These are phyloP conservation scores for Adelognathus sp. DNA, from an alignment of 2,888 invertebrate species.

Conservation along the genomic window DNA sequence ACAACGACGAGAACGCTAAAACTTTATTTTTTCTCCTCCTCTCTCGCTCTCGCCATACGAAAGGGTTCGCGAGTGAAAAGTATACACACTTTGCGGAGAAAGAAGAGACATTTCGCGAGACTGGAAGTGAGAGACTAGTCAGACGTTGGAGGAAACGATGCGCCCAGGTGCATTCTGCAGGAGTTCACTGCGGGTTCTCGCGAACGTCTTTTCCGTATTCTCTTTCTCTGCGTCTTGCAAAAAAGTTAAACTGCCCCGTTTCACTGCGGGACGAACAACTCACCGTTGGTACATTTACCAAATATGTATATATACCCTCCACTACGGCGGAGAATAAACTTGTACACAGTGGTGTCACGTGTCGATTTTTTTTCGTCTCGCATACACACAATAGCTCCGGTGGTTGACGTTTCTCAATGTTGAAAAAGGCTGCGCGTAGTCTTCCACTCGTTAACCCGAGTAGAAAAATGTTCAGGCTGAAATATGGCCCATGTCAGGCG, in stretches of 20 bases:
- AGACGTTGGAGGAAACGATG: slow-evolving; percentile 54
- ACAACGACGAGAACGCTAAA: slow-evolving; percentile 36
- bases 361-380: slow-evolving; percentile 28
- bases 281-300: slow-evolving; percentile 25
- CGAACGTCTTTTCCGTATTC: slow-evolving; percentile 45
- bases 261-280: slow-evolving; percentile 56
- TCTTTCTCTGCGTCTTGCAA: slow-evolving; percentile 39
- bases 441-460: too few relatives aligned
- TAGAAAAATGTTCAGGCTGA: too few relatives aligned
- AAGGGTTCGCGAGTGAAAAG: slow-evolving; percentile 9
- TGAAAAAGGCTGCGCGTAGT: background rate
- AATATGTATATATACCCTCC: background rate
- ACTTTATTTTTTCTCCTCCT: slow-evolving; percentile 34
- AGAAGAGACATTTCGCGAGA: slow-evolving; percentile 19
- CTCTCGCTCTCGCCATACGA: too few relatives aligned
- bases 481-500: too few relatives aligned
- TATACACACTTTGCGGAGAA: slow-evolving; percentile 12
- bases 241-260: slow-evolving; percentile 59
- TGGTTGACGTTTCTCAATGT: background rate
- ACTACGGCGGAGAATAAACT: slow-evolving; percentile 36
- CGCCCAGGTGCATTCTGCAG: slow-evolving; percentile 56
- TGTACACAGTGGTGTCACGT: slow-evolving; percentile 40
- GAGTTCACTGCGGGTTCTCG: slow-evolving; percentile 55
- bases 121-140: slow-evolving; percentile 20
- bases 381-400: background rate